Base-by-base conservation (phyloP, 2,797 vertebrate genomes). In the Lemur catta region DNA sequence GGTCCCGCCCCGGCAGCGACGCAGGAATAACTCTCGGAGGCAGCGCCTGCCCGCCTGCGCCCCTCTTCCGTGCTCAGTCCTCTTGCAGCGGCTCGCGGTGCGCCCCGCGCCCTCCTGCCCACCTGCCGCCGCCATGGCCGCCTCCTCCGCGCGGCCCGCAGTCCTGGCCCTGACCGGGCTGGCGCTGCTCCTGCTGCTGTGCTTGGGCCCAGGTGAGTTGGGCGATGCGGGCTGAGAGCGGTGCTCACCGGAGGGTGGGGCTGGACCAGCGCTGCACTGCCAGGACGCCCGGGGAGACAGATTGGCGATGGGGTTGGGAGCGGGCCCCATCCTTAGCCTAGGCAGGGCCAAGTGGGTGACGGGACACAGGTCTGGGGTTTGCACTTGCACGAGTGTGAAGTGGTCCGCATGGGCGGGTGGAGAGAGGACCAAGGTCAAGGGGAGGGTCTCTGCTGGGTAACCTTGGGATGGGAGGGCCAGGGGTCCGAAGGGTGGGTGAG, bases 161-260 rank as follows among this genome's bases (percentile, higher is more conserved):
- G 59, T 91, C 26, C 96, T 98, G 89, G 92, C 91, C 10, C 17
- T 96, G 33, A 61, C 74, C 0, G 43, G 91, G 4, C 89, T 98
- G 93, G 91, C 12, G 1, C 63, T 98, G 72, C 15, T 98, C 33
- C 82, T 98, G 35, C 67, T 98, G 88, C 91, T 98, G 20, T 98
- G 98, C 84, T 59, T 97, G n/a, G 96, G 98, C 6, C 98, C 98
- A 46, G 98, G 98, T 98, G 97, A 98, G 98, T 97, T 69, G 18
- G 3, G 48, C 0, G 3, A 26, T 38, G 79, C 11, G 10, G 57
- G 52, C 8, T 1, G 50, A 22, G 4, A 17, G 48, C 4, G 4
- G 7, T 0, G 63, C 0, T 1, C 3, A 0, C 7, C 10, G 0
- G 11, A 33, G 43, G 30, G 38, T 38, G 43, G 38, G 20, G 6